Evolutionary conservation across 2,797 vertebrate species (phyloP), one percentile per base, ranked within the genome.

Genomic region (Vipera latastei): DNA sequence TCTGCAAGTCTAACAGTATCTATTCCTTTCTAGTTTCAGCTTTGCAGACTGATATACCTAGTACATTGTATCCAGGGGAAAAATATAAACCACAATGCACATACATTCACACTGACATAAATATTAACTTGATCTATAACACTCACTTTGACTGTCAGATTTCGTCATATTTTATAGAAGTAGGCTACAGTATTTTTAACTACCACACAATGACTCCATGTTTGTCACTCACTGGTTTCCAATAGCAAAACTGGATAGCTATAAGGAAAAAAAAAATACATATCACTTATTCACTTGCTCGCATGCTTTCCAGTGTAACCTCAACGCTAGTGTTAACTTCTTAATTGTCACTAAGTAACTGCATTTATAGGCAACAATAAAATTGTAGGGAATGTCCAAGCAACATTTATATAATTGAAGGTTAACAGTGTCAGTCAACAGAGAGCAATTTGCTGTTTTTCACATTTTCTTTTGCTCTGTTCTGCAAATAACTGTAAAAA

Each of bases 361-460:
- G 88, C 90, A 73, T 32, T 55, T 91, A 90, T 0, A 48, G 26
- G 88, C 90, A 60, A 93, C 73, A 90, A 93, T 63, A 89, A 25
- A 94, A 60, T 59, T 56, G 0, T 95, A 91, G 94, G 93, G 92
- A 96, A 94, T 96, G 60, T 95, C 90, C 69, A 93, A 93, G 93
- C 94, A 94, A 91, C 85, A 59, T 92, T 93, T 92, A 94, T 93
- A 91, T 91, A 93, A 91, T 91, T 93, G 88, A 94, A 95, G 94
- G 94, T 94, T 95, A 96, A 93, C 96, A 97, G 97, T 97, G 96
- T 89, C 91, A 65, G 59, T 96, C 91, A 93, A 14, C 90, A 94
- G 91, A 95, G 96, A 95, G 95, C n/a, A 89, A 86, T 94, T 95
- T 97, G 96, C 90, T 93, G 60, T 61, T 94, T 90, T 93, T 96